Evolutionary conservation across 2,888 invertebrate species (phyloP).

Genomic region (Hymenopus coronatus): DNA sequence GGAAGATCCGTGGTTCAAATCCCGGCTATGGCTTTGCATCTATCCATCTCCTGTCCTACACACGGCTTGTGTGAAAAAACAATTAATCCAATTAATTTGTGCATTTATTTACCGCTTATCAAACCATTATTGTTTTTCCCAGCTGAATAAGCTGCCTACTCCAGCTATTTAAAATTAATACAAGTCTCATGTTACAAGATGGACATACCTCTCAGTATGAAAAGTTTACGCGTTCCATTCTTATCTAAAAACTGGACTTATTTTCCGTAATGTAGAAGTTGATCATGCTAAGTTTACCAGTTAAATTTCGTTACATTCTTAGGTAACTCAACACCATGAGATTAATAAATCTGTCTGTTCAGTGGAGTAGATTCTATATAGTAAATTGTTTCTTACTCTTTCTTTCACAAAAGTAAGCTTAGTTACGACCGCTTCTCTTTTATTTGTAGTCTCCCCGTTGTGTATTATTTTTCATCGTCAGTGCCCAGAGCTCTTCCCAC

Average conservation of each 20-base stretch:
- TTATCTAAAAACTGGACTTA: background rate
- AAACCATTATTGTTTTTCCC: too few relatives aligned
- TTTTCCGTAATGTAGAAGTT: background rate
- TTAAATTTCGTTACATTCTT: background rate
- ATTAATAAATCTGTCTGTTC: background rate
- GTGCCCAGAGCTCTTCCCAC: background rate
- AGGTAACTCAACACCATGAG: background rate
- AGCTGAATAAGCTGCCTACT: too few relatives aligned
- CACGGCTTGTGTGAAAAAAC: too few relatives aligned
- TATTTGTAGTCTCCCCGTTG: background rate
- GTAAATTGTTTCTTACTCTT: background rate
- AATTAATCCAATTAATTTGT: too few relatives aligned
- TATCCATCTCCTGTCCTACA: too few relatives aligned
- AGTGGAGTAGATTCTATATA: background rate
- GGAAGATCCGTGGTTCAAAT: too few relatives aligned
- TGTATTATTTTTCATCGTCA: background rate
- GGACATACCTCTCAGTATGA: too few relatives aligned
- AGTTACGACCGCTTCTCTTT: background rate
- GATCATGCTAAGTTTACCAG: background rate
- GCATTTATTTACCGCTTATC: too few relatives aligned
- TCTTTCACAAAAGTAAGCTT: background rate
- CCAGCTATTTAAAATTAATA: too few relatives aligned
- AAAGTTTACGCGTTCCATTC: background rate
- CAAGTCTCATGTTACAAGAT: too few relatives aligned
- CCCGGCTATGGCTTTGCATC: too few relatives aligned